Conservation (phyloP, 2,113 vertebrate species). For the Theristicus caerulescens region DNA sequence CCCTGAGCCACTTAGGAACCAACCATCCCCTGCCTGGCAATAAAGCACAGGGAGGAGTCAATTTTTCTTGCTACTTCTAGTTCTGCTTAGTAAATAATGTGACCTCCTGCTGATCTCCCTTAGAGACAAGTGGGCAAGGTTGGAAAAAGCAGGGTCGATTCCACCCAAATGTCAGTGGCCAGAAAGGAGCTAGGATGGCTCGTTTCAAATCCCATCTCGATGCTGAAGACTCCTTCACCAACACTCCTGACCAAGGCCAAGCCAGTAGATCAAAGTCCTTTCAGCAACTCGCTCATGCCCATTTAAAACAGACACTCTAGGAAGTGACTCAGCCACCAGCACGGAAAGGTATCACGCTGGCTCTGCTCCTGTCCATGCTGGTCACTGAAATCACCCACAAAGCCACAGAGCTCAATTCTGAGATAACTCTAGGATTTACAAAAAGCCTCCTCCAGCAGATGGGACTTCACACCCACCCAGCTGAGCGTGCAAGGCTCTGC, state of each 20-base stretch:
- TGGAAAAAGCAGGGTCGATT: neutral
- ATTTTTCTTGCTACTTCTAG: neutral
- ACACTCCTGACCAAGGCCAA: neutral
- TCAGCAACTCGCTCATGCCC: neutral
- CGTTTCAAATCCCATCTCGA: neutral
- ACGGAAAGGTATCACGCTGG: accelerated
- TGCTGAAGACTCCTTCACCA: neutral
- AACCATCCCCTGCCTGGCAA: neutral
- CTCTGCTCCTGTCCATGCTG: neutral
- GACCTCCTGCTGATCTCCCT: neutral
- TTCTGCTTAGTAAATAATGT: neutral
- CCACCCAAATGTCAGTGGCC: neutral
- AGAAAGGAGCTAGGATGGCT: neutral
- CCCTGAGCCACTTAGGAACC: neutral
- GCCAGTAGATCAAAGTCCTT: neutral
- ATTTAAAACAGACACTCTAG: neutral
- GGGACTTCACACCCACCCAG: neutral
- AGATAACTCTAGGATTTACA: neutral
- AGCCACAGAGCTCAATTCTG: neutral
- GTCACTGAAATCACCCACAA: neutral
- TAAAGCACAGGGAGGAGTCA: neutral
- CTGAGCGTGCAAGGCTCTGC: neutral
- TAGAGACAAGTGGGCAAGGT: neutral
- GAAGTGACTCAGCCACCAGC: neutral
- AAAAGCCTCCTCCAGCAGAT: neutral